Percentiles rank a stretch among this genome's conserved stretches.
phyloP scores from a whole-genome alignment of 2,113 vertebrate species.

The Aphyosemion australe region DNA sequence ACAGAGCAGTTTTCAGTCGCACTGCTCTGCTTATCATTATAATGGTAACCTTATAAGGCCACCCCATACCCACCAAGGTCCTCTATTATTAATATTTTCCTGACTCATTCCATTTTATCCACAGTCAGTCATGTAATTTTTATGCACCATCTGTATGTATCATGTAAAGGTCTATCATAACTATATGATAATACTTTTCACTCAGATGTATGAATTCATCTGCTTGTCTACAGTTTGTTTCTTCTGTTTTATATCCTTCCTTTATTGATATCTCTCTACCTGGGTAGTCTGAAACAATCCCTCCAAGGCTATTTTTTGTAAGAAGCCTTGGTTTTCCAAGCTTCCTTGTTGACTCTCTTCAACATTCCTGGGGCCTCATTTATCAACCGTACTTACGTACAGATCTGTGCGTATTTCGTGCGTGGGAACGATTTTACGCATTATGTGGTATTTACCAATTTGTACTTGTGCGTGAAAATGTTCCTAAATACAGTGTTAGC shows the following conservation, averaged over 20 bases:
- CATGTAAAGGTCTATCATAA: not conserved
- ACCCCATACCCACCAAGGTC: not conserved
- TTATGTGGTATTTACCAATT: too few species aligned
- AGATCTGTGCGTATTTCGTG: too few species aligned
- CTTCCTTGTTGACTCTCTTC: too few species aligned
- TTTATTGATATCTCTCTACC: not conserved
- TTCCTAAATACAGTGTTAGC: too few species aligned
- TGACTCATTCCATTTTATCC: not conserved
- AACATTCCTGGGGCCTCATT: too few species aligned
- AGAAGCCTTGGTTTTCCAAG: not conserved
- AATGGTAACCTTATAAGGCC: constrained; percentile 1
- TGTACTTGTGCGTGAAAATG: too few species aligned
- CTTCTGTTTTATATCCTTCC: not conserved
- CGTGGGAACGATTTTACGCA: too few species aligned
- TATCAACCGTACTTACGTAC: too few species aligned
- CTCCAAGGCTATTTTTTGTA: too few species aligned
- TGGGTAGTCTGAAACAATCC: not conserved
- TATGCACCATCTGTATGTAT: constrained; percentile 2
- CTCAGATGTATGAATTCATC: not conserved
- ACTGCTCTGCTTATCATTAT: not conserved
- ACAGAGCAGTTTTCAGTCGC: not conserved
- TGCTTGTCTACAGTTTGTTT: not conserved
- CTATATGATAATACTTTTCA: not conserved
- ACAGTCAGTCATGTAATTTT: not conserved
- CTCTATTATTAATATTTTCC: not conserved